phyloP scores from a whole-genome alignment of 1,140 invertebrate species.

The Lordiphosa mommai region DNA sequence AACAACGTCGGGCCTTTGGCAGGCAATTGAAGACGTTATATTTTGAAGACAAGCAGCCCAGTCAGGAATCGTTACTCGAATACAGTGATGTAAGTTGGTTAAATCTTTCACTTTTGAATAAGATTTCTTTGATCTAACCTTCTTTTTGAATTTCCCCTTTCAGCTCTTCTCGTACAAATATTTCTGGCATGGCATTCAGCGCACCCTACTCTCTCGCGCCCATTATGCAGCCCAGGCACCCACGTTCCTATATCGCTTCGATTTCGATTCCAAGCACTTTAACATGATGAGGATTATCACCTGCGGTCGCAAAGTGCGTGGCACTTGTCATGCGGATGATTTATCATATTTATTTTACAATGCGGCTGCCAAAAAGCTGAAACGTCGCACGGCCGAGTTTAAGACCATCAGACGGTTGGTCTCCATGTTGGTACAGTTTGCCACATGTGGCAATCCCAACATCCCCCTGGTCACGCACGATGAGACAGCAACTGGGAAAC shows the following conservation, averaged over 20 bases:
- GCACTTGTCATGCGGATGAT: conserved; percentile 84
- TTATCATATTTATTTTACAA: conserved; percentile 84
- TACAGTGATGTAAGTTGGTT: conserved; percentile 69
- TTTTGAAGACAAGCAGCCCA: conserved; percentile 58
- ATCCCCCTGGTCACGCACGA: conserved; percentile 40
- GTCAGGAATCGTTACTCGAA: conserved; percentile 55
- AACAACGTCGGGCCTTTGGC: conserved; percentile 58
- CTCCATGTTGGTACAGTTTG: conserved; percentile 79
- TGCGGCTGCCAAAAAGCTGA: conserved; percentile 78
- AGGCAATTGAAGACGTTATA: conserved; percentile 34
- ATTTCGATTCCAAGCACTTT: conserved; percentile 77
- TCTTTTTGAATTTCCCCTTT: neutral
- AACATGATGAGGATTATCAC: conserved; percentile 79
- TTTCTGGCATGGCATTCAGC: conserved; percentile 80
- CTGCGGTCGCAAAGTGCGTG: conserved; percentile 71
- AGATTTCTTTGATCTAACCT: too few relatives aligned
- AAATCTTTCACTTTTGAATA: too few relatives aligned
- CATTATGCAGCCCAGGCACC: conserved; percentile 69
- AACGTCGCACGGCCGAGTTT: conserved; percentile 70
- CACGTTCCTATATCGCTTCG: conserved; percentile 80
- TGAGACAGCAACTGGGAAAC: conserved; percentile 6
- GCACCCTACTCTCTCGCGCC: conserved; percentile 65
- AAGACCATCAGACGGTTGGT: conserved; percentile 75
- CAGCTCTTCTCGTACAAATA: conserved; percentile 79
- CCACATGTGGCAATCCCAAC: conserved; percentile 77